Conservation (phyloP, 2,113 vertebrate genomes). For the Excalfactoria chinensis region DNA sequence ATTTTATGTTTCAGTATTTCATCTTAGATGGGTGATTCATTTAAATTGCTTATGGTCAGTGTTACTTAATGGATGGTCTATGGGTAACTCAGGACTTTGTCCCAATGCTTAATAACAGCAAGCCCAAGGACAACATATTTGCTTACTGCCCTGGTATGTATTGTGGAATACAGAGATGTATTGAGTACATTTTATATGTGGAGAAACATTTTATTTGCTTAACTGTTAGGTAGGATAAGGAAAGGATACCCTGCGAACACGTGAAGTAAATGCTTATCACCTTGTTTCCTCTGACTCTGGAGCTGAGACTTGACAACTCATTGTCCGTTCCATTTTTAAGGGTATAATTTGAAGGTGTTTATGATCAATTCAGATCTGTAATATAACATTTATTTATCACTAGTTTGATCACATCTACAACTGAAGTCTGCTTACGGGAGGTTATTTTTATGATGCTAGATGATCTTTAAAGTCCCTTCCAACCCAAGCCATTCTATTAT, state of each 20-base stretch:
- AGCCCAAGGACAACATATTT: fast-evolving
- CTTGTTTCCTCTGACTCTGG: background rate
- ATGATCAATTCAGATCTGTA: background rate
- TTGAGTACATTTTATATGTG: background rate
- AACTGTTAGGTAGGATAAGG: background rate
- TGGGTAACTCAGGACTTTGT: background rate
- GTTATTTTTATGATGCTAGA: background rate
- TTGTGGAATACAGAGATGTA: background rate
- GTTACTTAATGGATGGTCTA: background rate
- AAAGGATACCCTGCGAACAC: background rate
- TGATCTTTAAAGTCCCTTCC: background rate
- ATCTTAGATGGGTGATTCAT: background rate
- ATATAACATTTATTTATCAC: background rate
- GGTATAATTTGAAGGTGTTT: background rate
- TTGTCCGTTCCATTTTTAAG: background rate
- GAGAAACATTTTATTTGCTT: background rate
- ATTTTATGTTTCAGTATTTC: background rate
- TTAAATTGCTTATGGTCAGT: background rate
- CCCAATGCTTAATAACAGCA: background rate
- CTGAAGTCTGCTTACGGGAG: background rate
- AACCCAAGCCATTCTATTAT: background rate
- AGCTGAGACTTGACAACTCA: background rate
- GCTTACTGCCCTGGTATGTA: background rate
- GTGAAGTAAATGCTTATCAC: background rate
- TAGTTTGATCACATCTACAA: background rate